These are phyloP conservation scores for Cavia aperea DNA, from an alignment of 2,113 vertebrate genomes.

Conservation along the genomic window DNA sequence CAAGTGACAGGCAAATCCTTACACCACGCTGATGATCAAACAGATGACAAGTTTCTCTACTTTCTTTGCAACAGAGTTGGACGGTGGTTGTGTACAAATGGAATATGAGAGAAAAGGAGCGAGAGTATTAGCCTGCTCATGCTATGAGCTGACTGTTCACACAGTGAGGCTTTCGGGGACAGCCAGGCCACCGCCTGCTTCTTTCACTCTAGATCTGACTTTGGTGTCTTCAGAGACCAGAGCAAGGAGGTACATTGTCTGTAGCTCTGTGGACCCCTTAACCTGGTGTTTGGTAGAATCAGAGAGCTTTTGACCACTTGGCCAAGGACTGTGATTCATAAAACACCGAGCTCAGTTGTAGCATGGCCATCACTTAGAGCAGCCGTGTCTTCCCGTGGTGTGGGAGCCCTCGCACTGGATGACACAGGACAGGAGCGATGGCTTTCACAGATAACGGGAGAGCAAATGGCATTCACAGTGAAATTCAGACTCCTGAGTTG, in stretches of 20 bases:
- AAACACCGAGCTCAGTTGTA: slow-evolving; percentile 38
- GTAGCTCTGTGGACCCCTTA: not conserved
- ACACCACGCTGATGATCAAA: slow-evolving; percentile 38
- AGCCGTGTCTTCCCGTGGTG: slow-evolving; percentile 45
- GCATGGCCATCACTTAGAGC: slow-evolving; percentile 49
- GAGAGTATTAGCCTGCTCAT: not conserved
- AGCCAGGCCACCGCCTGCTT: fast-evolving
- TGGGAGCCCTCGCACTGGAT: slow-evolving; percentile 35
- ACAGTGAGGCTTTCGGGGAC: fast-evolving
- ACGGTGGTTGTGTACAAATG: not conserved
- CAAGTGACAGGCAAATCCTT: slow-evolving; percentile 57
- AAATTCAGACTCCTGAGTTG: slow-evolving; percentile 45
- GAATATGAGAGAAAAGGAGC: slow-evolving; percentile 4
- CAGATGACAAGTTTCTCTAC: slow-evolving; percentile 45
- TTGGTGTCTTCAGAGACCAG: not conserved
- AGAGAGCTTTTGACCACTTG: not conserved
- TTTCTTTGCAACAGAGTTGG: slow-evolving; percentile 50
- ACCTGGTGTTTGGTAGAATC: not conserved
- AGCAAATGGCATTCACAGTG: slow-evolving; percentile 50
- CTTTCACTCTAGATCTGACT: fast-evolving
- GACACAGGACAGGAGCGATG: slow-evolving; percentile 36
- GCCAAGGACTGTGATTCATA: not conserved
- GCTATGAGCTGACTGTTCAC: not conserved
- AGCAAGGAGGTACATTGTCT: not conserved
- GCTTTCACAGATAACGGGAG: slow-evolving; percentile 19